phyloP scores from a whole-genome alignment of 2,113 vertebrate genomes.

The Formicarius rufipectus region DNA sequence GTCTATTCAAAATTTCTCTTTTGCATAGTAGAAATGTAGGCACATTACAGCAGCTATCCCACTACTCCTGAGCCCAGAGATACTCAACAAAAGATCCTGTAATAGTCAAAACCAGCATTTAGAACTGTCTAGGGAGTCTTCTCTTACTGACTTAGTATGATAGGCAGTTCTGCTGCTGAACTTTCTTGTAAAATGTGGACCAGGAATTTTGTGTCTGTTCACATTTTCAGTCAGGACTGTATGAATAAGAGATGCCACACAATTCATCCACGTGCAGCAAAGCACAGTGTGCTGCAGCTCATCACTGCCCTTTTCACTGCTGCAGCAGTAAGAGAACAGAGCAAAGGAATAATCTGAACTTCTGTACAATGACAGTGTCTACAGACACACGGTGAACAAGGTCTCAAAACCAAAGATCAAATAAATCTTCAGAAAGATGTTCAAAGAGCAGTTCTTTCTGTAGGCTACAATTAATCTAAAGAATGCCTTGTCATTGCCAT shows the following conservation, averaged over 20 bases:
- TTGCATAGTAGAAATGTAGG: not conserved
- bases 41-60: not conserved
- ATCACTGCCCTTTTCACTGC: not conserved
- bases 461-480: not conserved
- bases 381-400: not conserved
- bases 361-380: not conserved
- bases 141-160: constrained; percentile 27
- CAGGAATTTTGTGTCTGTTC: constrained; percentile 7
- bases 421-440: not conserved
- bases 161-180: constrained; percentile 21
- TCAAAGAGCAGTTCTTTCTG: not conserved
- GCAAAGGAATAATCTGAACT: not conserved
- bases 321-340: not conserved
- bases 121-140: not conserved
- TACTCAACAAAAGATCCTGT: not conserved
- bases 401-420: not conserved
- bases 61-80: not conserved
- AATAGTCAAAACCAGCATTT: not conserved
- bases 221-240: not conserved
- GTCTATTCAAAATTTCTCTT: constrained; percentile 37
- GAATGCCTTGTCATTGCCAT: not conserved
- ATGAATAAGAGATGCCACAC: constrained; percentile 36
- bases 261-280: not conserved
- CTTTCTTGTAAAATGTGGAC: not conserved
- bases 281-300: not conserved